Base-by-base conservation (phyloP, 2,797 vertebrate genomes). In the Paedocypris micromegethes region DNA sequence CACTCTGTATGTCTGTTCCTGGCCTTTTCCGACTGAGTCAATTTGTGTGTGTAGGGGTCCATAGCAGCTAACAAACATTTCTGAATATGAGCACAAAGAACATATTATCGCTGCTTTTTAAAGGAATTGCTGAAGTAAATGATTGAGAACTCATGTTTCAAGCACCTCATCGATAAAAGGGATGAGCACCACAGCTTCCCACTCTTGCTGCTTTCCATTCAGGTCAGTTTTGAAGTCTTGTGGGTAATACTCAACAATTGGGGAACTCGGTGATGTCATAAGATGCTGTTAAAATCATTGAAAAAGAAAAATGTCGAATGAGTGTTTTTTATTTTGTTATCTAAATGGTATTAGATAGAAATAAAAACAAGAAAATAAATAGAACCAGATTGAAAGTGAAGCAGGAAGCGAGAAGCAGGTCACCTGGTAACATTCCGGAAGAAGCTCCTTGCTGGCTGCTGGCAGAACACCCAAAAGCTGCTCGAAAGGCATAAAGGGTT, bases 101-200 rank as follows among this genome's bases (percentile, higher is more conserved):
- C 4, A 6, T 1, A 43, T n/a, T 38, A 48, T 9, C 5, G n/a
- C 23, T 23, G 23, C 23, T 23, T 23, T 23, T 23, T 23, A 23
- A 23, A 23, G 23, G 23, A 23, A 23, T 23, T 23, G 23, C 23
- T 23, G 23, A 1, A 23, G 23, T 23, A 23, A 23, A 23, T 9
- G 0, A 60, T 40, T 41, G 44, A 9, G 9, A 9, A 58, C 3
- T 47, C 5, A 39, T 8, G 2, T 63, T 63, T 52, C 45, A 4
- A 77, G 76, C 76, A 97, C 97, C 90, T 99, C 97, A 74, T 98
- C 93, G 73, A 99, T 98, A 81, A 99, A 99, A 0, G 96, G 96
- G 78, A 98, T 97, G 74, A 98, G 88, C 5, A 99, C 97, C 62
- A 99, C 95, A n/a, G 97, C 96, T 84, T 99, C 96, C 97, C 96